These are phyloP conservation scores for Rhodophaea formosa DNA, from an alignment of 2,888 invertebrate species.

Conservation along the genomic window DNA sequence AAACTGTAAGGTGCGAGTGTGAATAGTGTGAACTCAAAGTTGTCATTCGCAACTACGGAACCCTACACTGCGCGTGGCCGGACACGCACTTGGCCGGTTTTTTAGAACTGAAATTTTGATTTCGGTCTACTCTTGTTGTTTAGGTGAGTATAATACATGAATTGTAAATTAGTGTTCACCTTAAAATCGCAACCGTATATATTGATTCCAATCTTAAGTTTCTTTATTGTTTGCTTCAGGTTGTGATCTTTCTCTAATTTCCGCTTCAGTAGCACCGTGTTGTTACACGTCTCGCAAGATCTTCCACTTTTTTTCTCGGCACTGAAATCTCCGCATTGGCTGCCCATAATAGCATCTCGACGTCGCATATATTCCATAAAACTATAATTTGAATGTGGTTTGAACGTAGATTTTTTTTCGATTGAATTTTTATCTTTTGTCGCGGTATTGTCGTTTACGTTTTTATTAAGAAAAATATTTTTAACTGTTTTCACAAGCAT, in stretches of 20 bases:
- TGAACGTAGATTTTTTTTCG: slow-evolving; percentile 17
- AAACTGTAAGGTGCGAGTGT: too few species aligned
- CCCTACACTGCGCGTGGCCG: too few species aligned
- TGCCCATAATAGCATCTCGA: slow-evolving; percentile 45
- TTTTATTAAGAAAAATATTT: slow-evolving; percentile 53
- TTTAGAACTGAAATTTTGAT: too few species aligned
- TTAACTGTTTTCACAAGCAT: slow-evolving; percentile 58
- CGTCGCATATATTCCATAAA: slow-evolving; percentile 62
- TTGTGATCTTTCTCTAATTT: slow-evolving; percentile 52
- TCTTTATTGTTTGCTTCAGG: slow-evolving; percentile 57
- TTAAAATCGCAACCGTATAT: slow-evolving; percentile 74
- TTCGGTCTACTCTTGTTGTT: too few species aligned
- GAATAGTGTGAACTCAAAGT: too few species aligned
- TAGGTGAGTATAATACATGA: too few species aligned
- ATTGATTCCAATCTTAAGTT: slow-evolving; percentile 69
- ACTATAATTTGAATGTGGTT: slow-evolving; percentile 45
- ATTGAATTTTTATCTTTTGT: slow-evolving; percentile 10
- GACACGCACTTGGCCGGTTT: too few species aligned
- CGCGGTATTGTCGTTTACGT: slow-evolving; percentile 13
- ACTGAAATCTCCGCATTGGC: slow-evolving; percentile 19
- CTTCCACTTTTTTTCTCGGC: slow-evolving; percentile 21
- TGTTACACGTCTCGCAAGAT: slow-evolving; percentile 59
- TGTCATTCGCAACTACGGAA: too few species aligned
- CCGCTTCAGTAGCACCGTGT: slow-evolving; percentile 49
- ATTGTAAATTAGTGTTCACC: slow-evolving; percentile 36